phyloP scores from a whole-genome alignment of 2,113 vertebrate species.

The Melanocharis versteri region DNA sequence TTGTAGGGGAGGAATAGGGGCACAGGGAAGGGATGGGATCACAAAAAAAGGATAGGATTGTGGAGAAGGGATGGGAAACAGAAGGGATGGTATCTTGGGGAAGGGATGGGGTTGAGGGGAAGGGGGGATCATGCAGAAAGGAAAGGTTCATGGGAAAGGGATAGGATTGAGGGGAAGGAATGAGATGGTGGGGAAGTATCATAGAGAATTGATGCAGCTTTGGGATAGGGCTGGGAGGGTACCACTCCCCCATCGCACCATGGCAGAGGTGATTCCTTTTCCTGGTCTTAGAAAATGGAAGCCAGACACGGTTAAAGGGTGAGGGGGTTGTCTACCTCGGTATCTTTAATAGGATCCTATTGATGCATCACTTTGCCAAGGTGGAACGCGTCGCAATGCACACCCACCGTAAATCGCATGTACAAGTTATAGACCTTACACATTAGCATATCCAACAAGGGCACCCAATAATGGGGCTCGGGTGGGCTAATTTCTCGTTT shows the following conservation, averaged over 20 bases:
- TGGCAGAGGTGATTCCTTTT: too few species aligned
- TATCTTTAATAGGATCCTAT: too few species aligned
- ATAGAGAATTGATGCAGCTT: neutral
- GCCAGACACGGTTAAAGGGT: too few species aligned
- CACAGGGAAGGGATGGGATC: neutral
- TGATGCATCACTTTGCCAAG: too few species aligned
- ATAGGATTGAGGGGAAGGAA: neutral
- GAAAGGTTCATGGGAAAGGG: neutral
- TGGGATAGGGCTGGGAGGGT: neutral
- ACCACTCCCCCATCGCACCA: fast-evolving
- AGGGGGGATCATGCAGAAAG: neutral
- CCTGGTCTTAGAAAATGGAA: too few species aligned
- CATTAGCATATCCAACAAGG: too few species aligned
- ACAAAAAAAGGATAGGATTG: neutral
- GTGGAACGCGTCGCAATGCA: too few species aligned
- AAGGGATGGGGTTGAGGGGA: neutral
- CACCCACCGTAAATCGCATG: too few species aligned
- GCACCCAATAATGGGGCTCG: too few species aligned
- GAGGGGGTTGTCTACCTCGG: too few species aligned
- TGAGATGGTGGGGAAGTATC: neutral
- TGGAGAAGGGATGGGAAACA: neutral
- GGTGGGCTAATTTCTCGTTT: too few species aligned
- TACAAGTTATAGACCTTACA: too few species aligned
- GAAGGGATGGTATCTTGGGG: neutral
- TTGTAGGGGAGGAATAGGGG: neutral